phyloP scores from a whole-genome alignment of 2,113 vertebrate genomes.

The Pseudopipra pipra region DNA sequence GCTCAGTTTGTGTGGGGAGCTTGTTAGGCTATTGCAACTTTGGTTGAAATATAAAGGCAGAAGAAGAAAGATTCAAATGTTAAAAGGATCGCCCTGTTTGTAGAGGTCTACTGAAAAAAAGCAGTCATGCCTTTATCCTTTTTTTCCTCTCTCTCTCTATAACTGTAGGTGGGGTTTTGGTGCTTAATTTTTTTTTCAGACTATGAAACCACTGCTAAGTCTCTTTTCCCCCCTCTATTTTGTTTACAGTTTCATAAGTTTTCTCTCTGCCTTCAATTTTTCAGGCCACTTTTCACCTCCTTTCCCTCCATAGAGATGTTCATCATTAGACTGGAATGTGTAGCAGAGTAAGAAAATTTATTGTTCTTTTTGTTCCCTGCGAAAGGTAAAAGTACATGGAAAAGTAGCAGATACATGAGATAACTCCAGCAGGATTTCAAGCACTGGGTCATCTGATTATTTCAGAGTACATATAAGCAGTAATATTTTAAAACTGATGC shows the following conservation, averaged over 20 bases:
- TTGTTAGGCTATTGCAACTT: background rate
- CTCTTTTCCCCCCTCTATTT: background rate
- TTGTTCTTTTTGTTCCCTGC: background rate
- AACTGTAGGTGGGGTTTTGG: background rate
- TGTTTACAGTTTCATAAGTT: background rate
- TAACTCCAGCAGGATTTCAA: background rate
- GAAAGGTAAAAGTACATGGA: background rate
- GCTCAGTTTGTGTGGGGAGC: accelerated
- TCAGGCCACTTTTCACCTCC: background rate
- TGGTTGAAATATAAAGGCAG: background rate
- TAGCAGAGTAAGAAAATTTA: background rate
- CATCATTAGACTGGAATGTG: accelerated
- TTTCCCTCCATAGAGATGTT: background rate
- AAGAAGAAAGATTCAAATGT: background rate
- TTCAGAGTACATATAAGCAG: background rate
- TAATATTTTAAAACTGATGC: background rate
- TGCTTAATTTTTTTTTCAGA: background rate
- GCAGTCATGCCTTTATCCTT: accelerated
- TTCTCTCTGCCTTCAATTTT: background rate
- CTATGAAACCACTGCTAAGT: background rate
- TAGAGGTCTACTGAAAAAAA: background rate
- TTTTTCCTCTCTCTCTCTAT: accelerated
- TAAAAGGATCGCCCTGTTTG: background rate
- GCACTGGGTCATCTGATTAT: background rate
- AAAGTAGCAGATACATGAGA: background rate